phyloP scores from a whole-genome alignment of 2,888 invertebrate species.

The Drosophila multiciliata region DNA sequence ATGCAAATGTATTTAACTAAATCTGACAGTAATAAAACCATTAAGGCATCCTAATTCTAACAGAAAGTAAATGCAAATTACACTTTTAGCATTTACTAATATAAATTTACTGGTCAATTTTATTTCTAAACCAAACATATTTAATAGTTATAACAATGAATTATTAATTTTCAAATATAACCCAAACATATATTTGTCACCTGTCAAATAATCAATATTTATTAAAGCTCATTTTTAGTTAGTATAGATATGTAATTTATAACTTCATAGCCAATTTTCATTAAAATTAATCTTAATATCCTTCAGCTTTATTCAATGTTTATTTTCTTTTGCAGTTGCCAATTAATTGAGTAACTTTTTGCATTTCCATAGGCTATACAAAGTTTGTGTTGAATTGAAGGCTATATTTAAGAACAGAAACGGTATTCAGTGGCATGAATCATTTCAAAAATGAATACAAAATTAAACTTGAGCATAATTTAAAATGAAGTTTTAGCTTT shows the following conservation, averaged over 20 bases:
- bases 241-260: neutral
- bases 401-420: neutral
- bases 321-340: neutral
- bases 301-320: neutral
- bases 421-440: neutral
- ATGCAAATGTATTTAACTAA: neutral
- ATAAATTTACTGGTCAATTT: neutral
- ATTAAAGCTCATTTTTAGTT: neutral
- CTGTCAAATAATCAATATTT: neutral
- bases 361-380: neutral
- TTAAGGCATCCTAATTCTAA: neutral
- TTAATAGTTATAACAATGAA: neutral
- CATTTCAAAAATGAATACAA: neutral
- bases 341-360: neutral
- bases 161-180: neutral
- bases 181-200: neutral
- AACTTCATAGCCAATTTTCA: neutral
- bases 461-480: neutral
- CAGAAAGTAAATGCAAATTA: neutral
- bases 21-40: neutral
- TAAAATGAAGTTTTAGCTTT: neutral
- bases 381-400: neutral
- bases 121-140: neutral
- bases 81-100: neutral
- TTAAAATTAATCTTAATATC: neutral